A percentile compares a stretch with the other conserved stretches of the same genome.
phyloP scores from a whole-genome alignment of 2,113 vertebrate genomes.

The Vicugna pacos region DNA sequence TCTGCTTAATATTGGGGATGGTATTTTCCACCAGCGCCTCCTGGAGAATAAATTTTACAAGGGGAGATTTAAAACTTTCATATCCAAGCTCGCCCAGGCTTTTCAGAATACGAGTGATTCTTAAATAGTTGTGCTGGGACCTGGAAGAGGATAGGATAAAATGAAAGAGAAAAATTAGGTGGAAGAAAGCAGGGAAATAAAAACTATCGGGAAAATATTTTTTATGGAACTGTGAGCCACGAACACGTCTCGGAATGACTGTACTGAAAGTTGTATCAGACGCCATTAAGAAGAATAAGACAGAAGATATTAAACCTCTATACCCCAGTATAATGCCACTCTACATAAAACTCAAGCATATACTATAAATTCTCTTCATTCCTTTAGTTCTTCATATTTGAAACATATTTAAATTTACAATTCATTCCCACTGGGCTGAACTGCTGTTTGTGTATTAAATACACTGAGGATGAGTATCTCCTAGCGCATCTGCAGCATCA shows the following conservation, averaged over 20 bases:
- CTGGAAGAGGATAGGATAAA: constrained; percentile 84
- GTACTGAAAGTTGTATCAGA: not conserved
- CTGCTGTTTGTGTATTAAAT: constrained; percentile 22
- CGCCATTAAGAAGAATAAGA: not conserved
- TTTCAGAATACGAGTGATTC: constrained; percentile 98
- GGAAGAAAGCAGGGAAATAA: constrained; percentile 42
- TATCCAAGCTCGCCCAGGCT: constrained; percentile 98
- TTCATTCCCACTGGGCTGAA: not conserved
- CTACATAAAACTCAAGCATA: not conserved
- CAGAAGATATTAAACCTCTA: not conserved
- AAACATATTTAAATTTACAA: constrained; percentile 37
- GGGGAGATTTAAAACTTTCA: constrained; percentile 95
- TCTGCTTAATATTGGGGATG: constrained; percentile 96
- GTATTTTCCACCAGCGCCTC: constrained; percentile 94
- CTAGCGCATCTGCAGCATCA: not conserved
- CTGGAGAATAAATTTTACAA: constrained; percentile 95
- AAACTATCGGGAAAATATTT: not conserved
- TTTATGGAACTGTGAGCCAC: not conserved
- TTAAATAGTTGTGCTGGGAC: constrained; percentile 98
- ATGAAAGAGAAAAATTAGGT: not conserved
- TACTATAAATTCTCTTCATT: not conserved
- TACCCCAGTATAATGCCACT: not conserved
- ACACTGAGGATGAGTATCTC: not conserved
- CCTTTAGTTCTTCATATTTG: constrained; percentile 3
- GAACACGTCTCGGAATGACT: not conserved